Percentiles rank a stretch among this genome's conserved stretches.
phyloP scores from a whole-genome alignment of 2,888 invertebrate species.

The Hermaeophaga mercurialis region DNA sequence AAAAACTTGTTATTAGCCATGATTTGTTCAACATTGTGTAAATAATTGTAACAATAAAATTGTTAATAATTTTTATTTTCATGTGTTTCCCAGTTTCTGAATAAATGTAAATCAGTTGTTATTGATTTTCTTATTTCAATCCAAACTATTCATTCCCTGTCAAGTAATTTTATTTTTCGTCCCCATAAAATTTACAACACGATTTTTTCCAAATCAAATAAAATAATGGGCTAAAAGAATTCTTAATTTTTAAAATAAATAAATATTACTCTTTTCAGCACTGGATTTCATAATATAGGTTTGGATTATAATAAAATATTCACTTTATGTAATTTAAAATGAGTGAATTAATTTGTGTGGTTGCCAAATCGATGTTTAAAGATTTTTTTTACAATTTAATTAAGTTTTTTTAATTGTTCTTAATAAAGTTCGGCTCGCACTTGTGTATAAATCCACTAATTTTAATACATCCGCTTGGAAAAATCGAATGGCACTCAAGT shows the following conservation, averaged over 20 bases:
- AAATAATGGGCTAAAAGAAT: no score
- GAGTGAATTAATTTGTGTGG: no score
- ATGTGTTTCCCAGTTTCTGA: constrained; percentile 23
- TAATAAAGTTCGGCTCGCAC: constrained; percentile 12
- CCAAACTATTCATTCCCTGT: neutral
- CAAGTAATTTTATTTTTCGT: no score
- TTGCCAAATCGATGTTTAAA: no score
- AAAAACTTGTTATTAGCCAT: constrained; percentile 17
- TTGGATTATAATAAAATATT: no score
- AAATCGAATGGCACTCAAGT: constrained; percentile 40
- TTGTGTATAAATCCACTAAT: constrained; percentile 5
- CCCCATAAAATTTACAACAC: no score
- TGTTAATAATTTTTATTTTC: constrained; percentile 19
- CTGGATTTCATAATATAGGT: no score
- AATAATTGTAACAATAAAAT: constrained; percentile 10
- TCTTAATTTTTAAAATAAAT: no score
- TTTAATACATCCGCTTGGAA: constrained; percentile 39
- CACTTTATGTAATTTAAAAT: no score
- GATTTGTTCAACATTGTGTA: constrained; percentile 22
- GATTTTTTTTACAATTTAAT: constrained; percentile 1
- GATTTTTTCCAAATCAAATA: no score
- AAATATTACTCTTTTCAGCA: no score
- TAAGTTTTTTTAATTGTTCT: constrained; percentile 20
- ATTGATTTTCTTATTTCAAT: neutral
- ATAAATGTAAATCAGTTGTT: constrained; percentile 30